phyloP scores from a whole-genome alignment of 30 jellyfish, hydroid and myxozoan species.

The Aurelia coerulea region DNA sequence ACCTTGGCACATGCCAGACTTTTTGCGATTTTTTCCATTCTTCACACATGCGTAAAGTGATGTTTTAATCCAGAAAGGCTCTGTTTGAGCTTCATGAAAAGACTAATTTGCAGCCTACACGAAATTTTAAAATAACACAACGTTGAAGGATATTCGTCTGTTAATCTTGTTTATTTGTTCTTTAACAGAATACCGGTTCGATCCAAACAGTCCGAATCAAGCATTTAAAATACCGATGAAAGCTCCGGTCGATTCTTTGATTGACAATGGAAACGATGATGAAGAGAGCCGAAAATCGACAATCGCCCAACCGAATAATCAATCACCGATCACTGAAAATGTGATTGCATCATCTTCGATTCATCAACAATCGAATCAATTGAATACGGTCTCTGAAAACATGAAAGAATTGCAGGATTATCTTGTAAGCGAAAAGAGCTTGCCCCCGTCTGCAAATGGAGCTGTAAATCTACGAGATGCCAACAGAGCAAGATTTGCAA shows the following conservation, averaged over 20 bases:
- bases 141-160: too few relatives aligned
- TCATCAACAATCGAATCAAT: background rate
- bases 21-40: too few relatives aligned
- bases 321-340: constrained; percentile 8
- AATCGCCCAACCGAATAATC: constrained; percentile 25
- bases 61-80: too few relatives aligned
- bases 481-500: background rate
- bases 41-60: too few relatives aligned
- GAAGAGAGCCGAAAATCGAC: constrained; percentile 56
- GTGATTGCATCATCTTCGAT: background rate
- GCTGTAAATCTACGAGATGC: constrained; percentile 18
- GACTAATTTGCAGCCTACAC: too few relatives aligned
- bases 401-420: constrained; percentile 61
- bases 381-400: background rate
- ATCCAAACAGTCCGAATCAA: constrained; percentile 78
- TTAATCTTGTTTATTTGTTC: too few relatives aligned
- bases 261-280: background rate
- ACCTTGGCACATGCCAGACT: too few relatives aligned
- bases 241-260: constrained; percentile 4
- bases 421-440: constrained; percentile 46
- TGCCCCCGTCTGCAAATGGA: constrained; percentile 25
- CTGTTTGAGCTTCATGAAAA: too few relatives aligned
- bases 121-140: too few relatives aligned
- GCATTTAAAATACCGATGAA: constrained; percentile 61
- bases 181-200: constrained; percentile 66